Evolutionary conservation across 2,113 vertebrate genomes (phyloP).

Genomic region (Oenanthe oenanthe): DNA sequence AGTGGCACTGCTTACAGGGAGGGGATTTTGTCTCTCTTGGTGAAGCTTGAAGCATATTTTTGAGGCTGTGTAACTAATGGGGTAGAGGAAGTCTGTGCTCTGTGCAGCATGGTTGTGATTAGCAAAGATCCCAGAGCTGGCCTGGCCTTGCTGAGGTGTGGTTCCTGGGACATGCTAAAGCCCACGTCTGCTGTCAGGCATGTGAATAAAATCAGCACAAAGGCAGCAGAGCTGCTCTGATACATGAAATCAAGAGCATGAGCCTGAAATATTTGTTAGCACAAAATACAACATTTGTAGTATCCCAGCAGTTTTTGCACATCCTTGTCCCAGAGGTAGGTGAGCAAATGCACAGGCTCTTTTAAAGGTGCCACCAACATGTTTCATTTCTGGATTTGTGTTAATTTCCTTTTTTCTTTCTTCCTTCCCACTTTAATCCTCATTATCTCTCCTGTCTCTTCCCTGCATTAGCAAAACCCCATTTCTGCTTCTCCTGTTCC

Average conservation of each 20-base stretch:
- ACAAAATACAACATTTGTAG: too few species aligned
- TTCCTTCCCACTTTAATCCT: conserved; percentile 29
- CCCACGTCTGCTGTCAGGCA: not conserved
- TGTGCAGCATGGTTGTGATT: not conserved
- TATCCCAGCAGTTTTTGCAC: not conserved
- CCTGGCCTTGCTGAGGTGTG: not conserved
- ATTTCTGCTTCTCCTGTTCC: conserved; percentile 93
- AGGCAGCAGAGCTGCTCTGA: not conserved
- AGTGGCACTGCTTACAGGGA: not conserved
- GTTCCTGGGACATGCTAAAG: not conserved
- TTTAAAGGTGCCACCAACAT: not conserved
- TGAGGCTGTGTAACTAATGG: not conserved
- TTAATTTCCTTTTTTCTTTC: not conserved
- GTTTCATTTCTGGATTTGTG: not conserved
- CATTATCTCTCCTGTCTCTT: conserved; percentile 15
- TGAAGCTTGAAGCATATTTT: conserved; percentile 41
- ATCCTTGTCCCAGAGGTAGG: not conserved
- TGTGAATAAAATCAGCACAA: not conserved
- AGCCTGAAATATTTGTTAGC: not conserved
- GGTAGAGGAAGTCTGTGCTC: not conserved
- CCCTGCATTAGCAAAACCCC: conserved; percentile 89
- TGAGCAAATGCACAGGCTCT: not conserved
- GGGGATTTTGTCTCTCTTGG: conserved; percentile 4
- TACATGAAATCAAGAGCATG: not conserved
- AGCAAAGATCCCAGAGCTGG: not conserved